Conservation (phyloP, 2,888 invertebrate species). For the Crocallis elinguaria region DNA sequence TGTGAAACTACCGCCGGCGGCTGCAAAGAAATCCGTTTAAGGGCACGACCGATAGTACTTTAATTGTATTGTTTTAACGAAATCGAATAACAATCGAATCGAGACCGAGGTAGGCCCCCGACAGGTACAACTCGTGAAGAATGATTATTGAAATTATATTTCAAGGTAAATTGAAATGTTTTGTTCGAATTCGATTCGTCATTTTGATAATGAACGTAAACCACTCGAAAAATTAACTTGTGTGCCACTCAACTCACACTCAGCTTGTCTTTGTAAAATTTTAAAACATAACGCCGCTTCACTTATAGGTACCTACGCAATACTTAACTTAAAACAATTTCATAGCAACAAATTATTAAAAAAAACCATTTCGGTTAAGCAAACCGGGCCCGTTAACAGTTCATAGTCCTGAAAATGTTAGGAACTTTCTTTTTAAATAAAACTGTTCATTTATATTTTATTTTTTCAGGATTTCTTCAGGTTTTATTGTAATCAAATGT, state of each 20-base stretch:
- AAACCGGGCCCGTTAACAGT: no score
- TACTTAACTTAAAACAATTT: no score
- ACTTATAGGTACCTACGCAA: no score
- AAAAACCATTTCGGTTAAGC: no score
- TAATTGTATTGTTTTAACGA: slow-evolving; percentile 37
- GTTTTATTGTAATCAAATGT: no score
- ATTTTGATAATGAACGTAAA: slow-evolving; percentile 11
- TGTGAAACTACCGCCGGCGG: slow-evolving; percentile 48
- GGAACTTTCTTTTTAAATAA: no score
- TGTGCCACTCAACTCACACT: neutral
- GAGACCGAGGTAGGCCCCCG: slow-evolving; percentile 23
- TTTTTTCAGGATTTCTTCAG: no score
- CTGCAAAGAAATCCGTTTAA: slow-evolving; percentile 36
- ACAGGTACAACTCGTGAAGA: slow-evolving; percentile 25
- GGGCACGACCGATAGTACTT: slow-evolving; percentile 37
- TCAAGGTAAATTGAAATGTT: slow-evolving; percentile 28
- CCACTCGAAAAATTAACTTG: slow-evolving; percentile 1
- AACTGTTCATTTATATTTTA: no score
- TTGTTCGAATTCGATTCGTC: slow-evolving; percentile 14
- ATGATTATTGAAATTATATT: slow-evolving; percentile 29
- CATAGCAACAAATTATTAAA: no score
- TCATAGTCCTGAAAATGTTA: no score
- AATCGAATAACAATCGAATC: slow-evolving; percentile 32
- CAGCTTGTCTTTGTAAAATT: neutral
- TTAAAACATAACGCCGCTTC: no score